Evolutionary conservation across 1,140 invertebrate species (phyloP).

Genomic region (Ceratina australensis): DNA sequence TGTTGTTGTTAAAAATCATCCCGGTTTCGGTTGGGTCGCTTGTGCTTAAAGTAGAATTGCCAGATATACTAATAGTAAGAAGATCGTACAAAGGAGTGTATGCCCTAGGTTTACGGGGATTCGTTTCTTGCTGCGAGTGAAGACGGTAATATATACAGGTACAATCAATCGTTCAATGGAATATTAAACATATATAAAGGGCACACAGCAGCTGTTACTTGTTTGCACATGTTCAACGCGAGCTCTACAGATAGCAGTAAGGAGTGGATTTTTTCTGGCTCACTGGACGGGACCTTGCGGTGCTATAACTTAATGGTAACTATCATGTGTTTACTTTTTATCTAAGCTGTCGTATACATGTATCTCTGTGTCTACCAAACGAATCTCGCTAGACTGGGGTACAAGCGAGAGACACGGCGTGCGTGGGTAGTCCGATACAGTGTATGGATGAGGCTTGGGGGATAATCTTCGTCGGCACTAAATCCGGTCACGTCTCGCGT

Average conservation of each 20-base stretch:
- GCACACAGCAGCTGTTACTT: conserved; percentile 81
- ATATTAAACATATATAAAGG: conserved; percentile 78
- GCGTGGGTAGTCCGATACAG: conserved; percentile 82
- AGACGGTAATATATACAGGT: conserved; percentile 76
- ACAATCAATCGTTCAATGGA: conserved; percentile 72
- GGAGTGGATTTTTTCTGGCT: conserved; percentile 82
- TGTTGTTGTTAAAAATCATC: too few species aligned
- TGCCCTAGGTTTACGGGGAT: conserved; percentile 73
- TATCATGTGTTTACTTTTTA: conserved; percentile 6
- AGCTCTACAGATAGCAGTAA: conserved; percentile 73
- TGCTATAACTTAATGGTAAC: conserved; percentile 82
- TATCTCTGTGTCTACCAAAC: too few species aligned
- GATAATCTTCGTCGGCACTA: conserved; percentile 82
- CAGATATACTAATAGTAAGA: too few species aligned
- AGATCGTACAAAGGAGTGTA: background rate
- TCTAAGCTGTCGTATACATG: too few species aligned
- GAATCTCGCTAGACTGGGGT: conserved; percentile 77
- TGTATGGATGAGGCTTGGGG: conserved; percentile 84
- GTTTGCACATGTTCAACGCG: conserved; percentile 77
- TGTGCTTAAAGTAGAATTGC: too few species aligned
- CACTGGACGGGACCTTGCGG: conserved; percentile 81
- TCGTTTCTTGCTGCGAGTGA: conserved; percentile 78
- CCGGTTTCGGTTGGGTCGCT: too few species aligned
- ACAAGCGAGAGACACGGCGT: conserved; percentile 77
- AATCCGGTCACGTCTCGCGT: conserved; percentile 81